Evolutionary conservation across 1,140 invertebrate species (phyloP).

Genomic region (Drosophila jambulina): DNA sequence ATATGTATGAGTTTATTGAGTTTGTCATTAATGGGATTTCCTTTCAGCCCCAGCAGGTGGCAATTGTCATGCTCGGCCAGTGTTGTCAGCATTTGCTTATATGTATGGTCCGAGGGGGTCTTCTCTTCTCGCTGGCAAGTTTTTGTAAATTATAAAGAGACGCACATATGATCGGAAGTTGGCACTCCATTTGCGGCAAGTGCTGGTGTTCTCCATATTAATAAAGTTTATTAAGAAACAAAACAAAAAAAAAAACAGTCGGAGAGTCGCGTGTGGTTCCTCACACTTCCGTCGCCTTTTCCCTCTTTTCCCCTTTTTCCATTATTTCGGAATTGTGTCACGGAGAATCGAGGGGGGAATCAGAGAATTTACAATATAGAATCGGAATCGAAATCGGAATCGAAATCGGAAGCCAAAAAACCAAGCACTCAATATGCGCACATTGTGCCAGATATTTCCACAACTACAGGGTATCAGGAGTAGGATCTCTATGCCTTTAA

Average conservation of each 20-base stretch:
- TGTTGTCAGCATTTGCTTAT: conserved; percentile 45
- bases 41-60: conserved; percentile 65
- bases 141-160: conserved; percentile 33
- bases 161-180: conserved; percentile 63
- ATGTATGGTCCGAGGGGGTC: conserved; percentile 30
- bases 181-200: conserved; percentile 71
- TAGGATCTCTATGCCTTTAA: neutral
- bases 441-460: conserved; percentile 50
- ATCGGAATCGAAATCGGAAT: conserved; percentile 33
- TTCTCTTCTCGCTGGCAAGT: conserved; percentile 24
- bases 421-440: conserved; percentile 52
- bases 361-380: conserved; percentile 25
- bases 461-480: conserved; percentile 13
- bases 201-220: conserved; percentile 75
- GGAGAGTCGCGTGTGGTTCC: conserved; percentile 22
- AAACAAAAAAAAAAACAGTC: conserved; percentile 1
- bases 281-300: conserved; percentile 48
- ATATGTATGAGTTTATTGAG: conserved; percentile 72
- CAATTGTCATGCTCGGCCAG: conserved; percentile 69
- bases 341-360: conserved; percentile 24
- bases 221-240: conserved; percentile 30
- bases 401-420: conserved; percentile 18
- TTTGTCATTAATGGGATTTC: conserved; percentile 80
- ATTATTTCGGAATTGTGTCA: conserved; percentile 66
- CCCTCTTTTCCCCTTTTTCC: neutral